Conservation (phyloP, 2,888 invertebrate species). For the Tinea semifulvella region DNA sequence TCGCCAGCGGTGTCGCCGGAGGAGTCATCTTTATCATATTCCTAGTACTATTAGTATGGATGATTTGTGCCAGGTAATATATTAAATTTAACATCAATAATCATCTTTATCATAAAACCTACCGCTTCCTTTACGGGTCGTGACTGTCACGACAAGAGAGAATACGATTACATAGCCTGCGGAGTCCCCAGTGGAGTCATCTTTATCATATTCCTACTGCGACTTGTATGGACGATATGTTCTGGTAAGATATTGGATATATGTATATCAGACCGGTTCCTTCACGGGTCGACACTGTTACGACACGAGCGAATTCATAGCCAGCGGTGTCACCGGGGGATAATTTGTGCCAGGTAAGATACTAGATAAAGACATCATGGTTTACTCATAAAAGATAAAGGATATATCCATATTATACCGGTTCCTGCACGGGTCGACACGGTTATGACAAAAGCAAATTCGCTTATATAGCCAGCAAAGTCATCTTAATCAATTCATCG, state of each 20-base stretch:
- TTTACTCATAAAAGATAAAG: too few relatives aligned
- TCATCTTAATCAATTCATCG: too few relatives aligned
- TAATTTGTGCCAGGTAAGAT: too few relatives aligned
- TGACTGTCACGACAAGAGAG: slow-evolving; percentile 90
- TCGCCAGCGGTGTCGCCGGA: slow-evolving; percentile 92
- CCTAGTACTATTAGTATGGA: slow-evolving; percentile 93
- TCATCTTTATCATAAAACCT: too few relatives aligned
- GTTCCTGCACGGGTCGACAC: too few relatives aligned
- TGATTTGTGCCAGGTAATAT: slow-evolving; percentile 90
- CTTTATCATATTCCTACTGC: slow-evolving; percentile 89
- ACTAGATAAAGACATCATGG: too few relatives aligned
- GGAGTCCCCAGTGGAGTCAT: slow-evolving; percentile 95
- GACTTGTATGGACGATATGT: slow-evolving; percentile 97
- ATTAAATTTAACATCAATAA: too few relatives aligned
- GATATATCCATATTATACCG: too few relatives aligned
- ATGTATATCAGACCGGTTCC: too few relatives aligned
- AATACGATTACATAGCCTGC: slow-evolving; percentile 93
- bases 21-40: slow-evolving; percentile 94
- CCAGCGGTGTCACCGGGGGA: slow-evolving; percentile 93
- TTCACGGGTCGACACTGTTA: slow-evolving; percentile 90
- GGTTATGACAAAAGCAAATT: too few relatives aligned
- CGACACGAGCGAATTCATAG: slow-evolving; percentile 94
- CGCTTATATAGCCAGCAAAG: too few relatives aligned
- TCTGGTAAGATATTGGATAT: slow-evolving; percentile 77
- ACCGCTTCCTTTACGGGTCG: slow-evolving; percentile 92